Percentiles rank a stretch among this genome's conserved stretches.
Evolutionary conservation across 64 coral and sea anemone species (phyloP).

Genomic region (Actinia tenebrosa): DNA sequence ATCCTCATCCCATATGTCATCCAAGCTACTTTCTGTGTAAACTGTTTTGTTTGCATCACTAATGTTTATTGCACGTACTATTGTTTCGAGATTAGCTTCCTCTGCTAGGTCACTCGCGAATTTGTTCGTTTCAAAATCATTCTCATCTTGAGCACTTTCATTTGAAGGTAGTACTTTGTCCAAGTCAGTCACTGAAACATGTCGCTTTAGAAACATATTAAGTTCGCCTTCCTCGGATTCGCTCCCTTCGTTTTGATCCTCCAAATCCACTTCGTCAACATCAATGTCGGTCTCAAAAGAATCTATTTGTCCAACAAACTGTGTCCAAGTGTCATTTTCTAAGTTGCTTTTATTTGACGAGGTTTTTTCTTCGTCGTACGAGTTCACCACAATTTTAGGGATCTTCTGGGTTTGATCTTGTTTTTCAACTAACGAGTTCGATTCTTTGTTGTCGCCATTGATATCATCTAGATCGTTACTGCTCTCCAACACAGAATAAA

Average conservation of each 20-base stretch:
- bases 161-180: constrained; percentile 59
- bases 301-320: constrained; percentile 2
- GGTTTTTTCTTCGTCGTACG: neutral
- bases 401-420: constrained; percentile 32
- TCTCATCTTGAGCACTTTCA: constrained; percentile 9
- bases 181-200: constrained; percentile 79
- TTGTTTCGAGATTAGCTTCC: constrained; percentile 8
- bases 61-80: neutral
- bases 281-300: constrained; percentile 88
- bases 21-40: constrained; percentile 9
- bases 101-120: constrained; percentile 9
- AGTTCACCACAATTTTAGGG: constrained; percentile 49
- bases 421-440: neutral
- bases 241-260: constrained; percentile 39
- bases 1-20: constrained; percentile 6
- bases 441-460: neutral
- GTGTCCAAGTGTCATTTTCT: neutral
- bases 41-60: neutral
- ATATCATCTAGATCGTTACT: neutral
- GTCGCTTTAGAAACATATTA: constrained; percentile 74
- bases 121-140: neutral
- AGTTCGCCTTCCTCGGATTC: constrained; percentile 55
- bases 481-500: constrained; percentile 57
- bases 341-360: neutral
- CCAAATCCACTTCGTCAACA: constrained; percentile 72